Base-by-base conservation (phyloP, 2,888 invertebrate species). In the Lepidocyrtoides sp. region DNA sequence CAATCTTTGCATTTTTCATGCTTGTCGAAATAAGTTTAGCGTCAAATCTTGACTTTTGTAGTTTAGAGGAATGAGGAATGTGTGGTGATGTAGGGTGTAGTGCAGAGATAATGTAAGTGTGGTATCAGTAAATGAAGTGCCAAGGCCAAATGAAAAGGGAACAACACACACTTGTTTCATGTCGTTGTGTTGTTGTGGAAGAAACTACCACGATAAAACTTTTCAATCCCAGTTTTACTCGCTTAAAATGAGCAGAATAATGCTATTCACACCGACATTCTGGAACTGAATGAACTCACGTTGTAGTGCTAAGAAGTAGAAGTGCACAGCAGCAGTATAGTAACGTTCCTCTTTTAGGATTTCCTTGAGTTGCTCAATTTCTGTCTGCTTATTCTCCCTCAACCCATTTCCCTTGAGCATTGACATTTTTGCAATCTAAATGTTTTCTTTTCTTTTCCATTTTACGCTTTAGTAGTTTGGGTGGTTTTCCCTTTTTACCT, bases 341-440 rank as follows among this genome's bases (percentile, higher is more conserved):
- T n/a, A 17, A n/a, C 51, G 32, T 26, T 51, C 12, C 32, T 17
- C 77, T 29, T 41, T 48, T 81, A 81, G 81, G 60, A n/a, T 54
- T 77, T 77, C 60, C 14, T 60, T 60, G 57, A 54, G 32, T 84
- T 84, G 77, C 75, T 89, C 89, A 89, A 84, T 84, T 89, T 83
- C 84, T 75, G 89, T 77, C 77, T 83, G 44, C 32, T 7, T 86
- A 77, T 63, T 75, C 89, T 84, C 83, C 89, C 92, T 84, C 88
- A 91, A 85, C 90, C 79, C 90, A 90, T 90, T 90, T 90, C 90
- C 90, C 90, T 57, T 84, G 90, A 85, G 90, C 90, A 90, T 90
- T 90, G 90, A 90, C 90, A 90, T 90, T 90, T 90, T 90, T 90
- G 90, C 90, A 90, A 90, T 90, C 90, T 90, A 90, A 90, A 90